Percentiles rank a stretch among this genome's conserved stretches.
These are phyloP conservation scores for Dastarcus helophoroides DNA, from an alignment of 2,888 invertebrate species.

Conservation along the genomic window DNA sequence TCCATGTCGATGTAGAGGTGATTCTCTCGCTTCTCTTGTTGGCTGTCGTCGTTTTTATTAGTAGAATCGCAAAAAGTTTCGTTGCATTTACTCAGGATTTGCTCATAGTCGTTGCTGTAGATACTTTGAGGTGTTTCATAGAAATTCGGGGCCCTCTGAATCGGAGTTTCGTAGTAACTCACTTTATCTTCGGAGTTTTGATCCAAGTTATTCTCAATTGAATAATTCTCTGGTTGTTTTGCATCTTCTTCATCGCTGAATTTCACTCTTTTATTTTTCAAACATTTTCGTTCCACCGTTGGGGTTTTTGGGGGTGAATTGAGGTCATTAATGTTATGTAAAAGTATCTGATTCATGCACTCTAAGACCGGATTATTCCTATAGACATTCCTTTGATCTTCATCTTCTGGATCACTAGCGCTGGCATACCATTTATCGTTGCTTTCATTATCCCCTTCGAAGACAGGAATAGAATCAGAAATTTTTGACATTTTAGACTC, in stretches of 20 bases:
- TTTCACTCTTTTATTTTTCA: conserved; percentile 32
- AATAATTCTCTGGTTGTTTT: conserved; percentile 9
- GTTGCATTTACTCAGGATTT: conserved; percentile 44
- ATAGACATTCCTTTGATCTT: conserved; percentile 55
- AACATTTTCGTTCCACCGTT: conserved; percentile 28
- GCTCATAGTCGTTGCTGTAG: conserved; percentile 65
- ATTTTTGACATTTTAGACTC: conserved; percentile 15
- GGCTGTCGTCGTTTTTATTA: conserved; percentile 40
- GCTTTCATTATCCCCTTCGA: conserved; percentile 39
- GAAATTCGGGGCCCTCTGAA: conserved; percentile 39
- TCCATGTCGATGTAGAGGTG: conserved; percentile 58
- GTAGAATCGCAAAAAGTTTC: conserved; percentile 28
- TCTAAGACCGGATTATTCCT: conserved; percentile 76
- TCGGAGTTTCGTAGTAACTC: conserved; percentile 37
- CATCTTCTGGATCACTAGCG: conserved; percentile 65
- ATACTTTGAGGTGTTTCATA: conserved; percentile 59
- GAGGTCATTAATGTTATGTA: conserved; percentile 55
- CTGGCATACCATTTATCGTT: conserved; percentile 55
- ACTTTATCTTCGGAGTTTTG: conserved; percentile 18
- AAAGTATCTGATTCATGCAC: conserved; percentile 73
- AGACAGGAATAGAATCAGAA: conserved; percentile 39
- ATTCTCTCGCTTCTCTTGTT: conserved; percentile 26
- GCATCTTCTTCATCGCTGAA: conserved; percentile 32
- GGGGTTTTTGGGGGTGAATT: conserved; percentile 37
- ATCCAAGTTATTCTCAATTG: conserved; percentile 18